A percentile compares a stretch with the other conserved stretches of the same genome.
Evolutionary conservation across 2,113 vertebrate genomes (phyloP).

Genomic region (Ptychochromis oligacanthus): DNA sequence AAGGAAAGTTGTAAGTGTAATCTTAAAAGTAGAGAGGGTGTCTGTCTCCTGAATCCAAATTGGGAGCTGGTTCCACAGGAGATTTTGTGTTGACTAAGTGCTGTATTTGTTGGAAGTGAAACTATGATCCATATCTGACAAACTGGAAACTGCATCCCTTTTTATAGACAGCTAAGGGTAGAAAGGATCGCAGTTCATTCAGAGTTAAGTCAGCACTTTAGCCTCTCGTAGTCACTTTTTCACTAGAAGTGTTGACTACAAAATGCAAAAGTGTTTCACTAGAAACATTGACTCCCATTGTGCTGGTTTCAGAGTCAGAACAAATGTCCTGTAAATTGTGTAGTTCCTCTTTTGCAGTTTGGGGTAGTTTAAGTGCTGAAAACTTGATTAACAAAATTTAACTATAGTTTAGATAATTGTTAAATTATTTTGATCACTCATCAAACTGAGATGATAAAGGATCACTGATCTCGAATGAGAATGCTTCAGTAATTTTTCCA

Average conservation of each 20-base stretch:
- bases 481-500: not conserved
- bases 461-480: not conserved
- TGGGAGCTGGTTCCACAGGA: not conserved
- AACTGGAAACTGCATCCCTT: not conserved
- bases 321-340: not conserved
- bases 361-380: not conserved
- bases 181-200: not conserved
- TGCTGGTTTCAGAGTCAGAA: not conserved
- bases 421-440: not conserved
- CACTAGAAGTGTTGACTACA: not conserved
- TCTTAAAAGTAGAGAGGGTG: not conserved
- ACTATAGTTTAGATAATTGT: not conserved
- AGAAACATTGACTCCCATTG: not conserved
- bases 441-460: not conserved
- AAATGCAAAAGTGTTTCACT: too few relatives aligned
- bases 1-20: not conserved
- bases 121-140: not conserved
- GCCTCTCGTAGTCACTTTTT: not conserved
- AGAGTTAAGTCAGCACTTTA: constrained; percentile 6
- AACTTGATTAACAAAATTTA: not conserved
- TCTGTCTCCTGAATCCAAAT: not conserved
- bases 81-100: not conserved
- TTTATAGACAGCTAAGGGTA: not conserved
- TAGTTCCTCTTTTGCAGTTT: not conserved
- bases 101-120: not conserved